Evolutionary conservation across 2,888 invertebrate genomes (phyloP), one percentile per base, ranked within the genome.

Genomic region (Sabellastarte sp.): DNA sequence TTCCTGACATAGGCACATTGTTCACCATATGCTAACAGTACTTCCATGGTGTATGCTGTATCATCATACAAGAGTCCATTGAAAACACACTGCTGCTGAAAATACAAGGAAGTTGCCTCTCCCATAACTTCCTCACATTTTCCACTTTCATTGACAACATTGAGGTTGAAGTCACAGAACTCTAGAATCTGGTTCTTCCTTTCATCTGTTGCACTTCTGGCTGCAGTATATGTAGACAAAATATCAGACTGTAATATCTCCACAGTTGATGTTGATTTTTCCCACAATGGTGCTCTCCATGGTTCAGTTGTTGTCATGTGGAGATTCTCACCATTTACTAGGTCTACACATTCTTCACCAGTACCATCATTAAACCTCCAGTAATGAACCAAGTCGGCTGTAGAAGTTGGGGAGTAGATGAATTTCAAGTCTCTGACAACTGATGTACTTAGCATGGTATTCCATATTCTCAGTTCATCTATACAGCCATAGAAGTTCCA

Each of bases 391-490:
- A 57, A 31, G 31, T 57, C 57, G 2, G 26, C 30, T n/a, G 20
- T 3, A 30, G 1, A 5, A 10, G n/a, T 20, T 5, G 26, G 24
- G 5, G 41, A 24, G 28, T 41, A 59, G 15, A 30, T 41, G 32
- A 50, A 61, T 2, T 33, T 32, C 3, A 10, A 2, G 3, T n/a
- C 24, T 4, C 28, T n/a, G 4, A 62, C 29, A 4, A 28, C 30
- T 5, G 57, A 28, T 3, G 50, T n/a, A 5, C 5, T n/a, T 20
- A 62, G 30, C 24, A 50, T 57, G 15, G 5, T 24, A 31, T 70
- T 74, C 75, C 76, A 77, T 20, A 77, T 61, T 52, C 70, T 65
- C 51, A 77, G 63, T 32, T 75, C 75, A 57, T 75, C 75, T 30
- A 76, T 56, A 28, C 63, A 61, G 24, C 76, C 77, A 30, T 60